Percentiles rank a stretch among this genome's conserved stretches.
Conservation (phyloP, 2,888 invertebrate genomes). For the Muschampia plurimacula region DNA sequence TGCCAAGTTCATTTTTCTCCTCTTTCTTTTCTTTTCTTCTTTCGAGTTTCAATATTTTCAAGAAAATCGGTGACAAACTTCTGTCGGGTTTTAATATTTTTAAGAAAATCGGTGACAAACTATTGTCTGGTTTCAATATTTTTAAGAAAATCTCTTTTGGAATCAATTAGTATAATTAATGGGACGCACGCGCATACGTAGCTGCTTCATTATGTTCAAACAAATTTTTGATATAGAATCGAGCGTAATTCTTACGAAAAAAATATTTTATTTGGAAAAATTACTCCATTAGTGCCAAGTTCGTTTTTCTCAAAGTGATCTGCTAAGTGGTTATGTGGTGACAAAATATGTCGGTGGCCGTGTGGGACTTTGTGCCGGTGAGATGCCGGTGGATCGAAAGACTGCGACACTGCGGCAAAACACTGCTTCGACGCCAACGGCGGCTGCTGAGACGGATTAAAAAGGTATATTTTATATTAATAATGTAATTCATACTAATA, state of each 20-base stretch:
- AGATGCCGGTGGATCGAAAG: conserved; percentile 79
- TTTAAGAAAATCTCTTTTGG: background rate
- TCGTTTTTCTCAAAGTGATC: conserved; percentile 34
- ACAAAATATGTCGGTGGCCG: conserved; percentile 63
- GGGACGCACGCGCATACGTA: background rate
- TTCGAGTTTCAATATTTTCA: no score
- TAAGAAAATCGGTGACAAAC: no score
- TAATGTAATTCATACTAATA: no score
- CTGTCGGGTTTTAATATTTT: no score
- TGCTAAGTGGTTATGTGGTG: conserved; percentile 43
- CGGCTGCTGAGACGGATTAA: conserved; percentile 75
- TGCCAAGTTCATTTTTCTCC: no score
- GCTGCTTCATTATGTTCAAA: background rate
- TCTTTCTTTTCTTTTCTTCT: no score
- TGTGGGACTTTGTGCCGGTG: conserved; percentile 75
- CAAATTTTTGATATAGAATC: background rate
- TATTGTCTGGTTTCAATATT: no score
- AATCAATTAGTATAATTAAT: background rate
- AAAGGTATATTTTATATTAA: conserved; percentile 64
- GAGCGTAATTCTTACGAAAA: background rate
- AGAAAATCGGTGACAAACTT: background rate
- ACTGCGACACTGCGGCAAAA: conserved; percentile 78
- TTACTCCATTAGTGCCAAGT: background rate
- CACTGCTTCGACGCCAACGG: conserved; percentile 76
- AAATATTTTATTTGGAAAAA: background rate